These are phyloP conservation scores for Mongoloraphidia duomilia DNA, from an alignment of 2,888 invertebrate species.

Conservation along the genomic window DNA sequence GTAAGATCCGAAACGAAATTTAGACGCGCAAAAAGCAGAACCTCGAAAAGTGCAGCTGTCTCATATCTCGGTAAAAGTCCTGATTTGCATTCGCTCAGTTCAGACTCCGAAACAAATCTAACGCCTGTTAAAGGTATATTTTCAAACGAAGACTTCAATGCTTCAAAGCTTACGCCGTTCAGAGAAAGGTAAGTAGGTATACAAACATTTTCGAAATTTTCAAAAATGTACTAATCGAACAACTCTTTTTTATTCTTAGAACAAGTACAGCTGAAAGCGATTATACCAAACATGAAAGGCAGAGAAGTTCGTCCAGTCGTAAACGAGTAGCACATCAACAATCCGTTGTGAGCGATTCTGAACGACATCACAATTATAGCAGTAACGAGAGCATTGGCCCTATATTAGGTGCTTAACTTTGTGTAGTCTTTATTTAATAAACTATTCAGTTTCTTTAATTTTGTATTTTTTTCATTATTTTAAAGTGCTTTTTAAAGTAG, in stretches of 20 bases:
- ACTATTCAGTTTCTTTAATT: no score
- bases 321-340: conserved; percentile 31
- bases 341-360: conserved; percentile 36
- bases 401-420: conserved; percentile 14
- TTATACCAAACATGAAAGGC: conserved; percentile 29
- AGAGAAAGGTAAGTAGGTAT: conserved; percentile 42
- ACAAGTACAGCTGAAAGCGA: conserved; percentile 39
- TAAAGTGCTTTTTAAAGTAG: no score
- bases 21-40: conserved; percentile 11
- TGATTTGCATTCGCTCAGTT: conserved; percentile 50
- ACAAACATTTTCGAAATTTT: not conserved
- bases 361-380: conserved; percentile 49
- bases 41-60: conserved; percentile 4
- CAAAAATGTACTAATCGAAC: not conserved
- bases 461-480: no score
- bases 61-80: conserved; percentile 16
- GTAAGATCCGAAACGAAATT: conserved; percentile 13
- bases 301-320: conserved; percentile 23
- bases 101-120: conserved; percentile 56
- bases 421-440: no score
- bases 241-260: conserved; percentile 20
- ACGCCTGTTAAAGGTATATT: conserved; percentile 43
- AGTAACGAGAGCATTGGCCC: conserved; percentile 70
- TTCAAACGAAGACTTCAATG: conserved; percentile 21
- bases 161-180: conserved; percentile 29